Conservation (phyloP, 1,140 invertebrate genomes). For the Drosophila elegans region DNA sequence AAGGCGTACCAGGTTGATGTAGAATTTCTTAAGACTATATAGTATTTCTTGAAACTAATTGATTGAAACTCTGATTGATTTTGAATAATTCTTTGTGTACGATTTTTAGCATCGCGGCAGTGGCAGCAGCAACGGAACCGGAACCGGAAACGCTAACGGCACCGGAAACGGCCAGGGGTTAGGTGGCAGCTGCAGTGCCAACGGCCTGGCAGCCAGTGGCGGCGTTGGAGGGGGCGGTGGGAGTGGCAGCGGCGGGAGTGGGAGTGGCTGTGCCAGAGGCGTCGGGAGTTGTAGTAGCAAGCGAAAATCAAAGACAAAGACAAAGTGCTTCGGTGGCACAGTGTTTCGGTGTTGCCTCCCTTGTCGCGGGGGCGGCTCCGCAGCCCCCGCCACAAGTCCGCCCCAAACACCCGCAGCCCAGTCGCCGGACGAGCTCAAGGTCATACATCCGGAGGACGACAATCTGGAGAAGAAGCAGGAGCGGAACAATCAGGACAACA, state of each 20-base stretch:
- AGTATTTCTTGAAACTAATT: no score
- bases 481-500: conserved; percentile 19
- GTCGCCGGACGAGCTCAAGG: conserved; percentile 69
- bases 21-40: no score
- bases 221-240: conserved; percentile 48
- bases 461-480: conserved; percentile 13
- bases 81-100: not conserved
- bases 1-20: no score
- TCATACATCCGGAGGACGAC: conserved; percentile 14
- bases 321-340: conserved; percentile 86
- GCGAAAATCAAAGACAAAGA: conserved; percentile 71
- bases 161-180: conserved; percentile 44
- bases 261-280: conserved; percentile 26
- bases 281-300: conserved; percentile 38
- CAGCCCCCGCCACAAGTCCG: conserved; percentile 86
- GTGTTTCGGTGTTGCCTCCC: conserved; percentile 89
- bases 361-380: conserved; percentile 88
- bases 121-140: conserved; percentile 60
- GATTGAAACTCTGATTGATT: not conserved
- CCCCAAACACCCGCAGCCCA: conserved; percentile 78
- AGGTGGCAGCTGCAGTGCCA: conserved; percentile 56
- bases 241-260: conserved; percentile 28
- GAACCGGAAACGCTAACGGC: conserved; percentile 47
- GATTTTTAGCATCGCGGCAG: conserved; percentile 64
- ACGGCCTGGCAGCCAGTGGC: conserved; percentile 71